These are phyloP conservation scores for Chrysocyon brachyurus DNA, from an alignment of 2,797 vertebrate genomes.

Conservation along the genomic window DNA sequence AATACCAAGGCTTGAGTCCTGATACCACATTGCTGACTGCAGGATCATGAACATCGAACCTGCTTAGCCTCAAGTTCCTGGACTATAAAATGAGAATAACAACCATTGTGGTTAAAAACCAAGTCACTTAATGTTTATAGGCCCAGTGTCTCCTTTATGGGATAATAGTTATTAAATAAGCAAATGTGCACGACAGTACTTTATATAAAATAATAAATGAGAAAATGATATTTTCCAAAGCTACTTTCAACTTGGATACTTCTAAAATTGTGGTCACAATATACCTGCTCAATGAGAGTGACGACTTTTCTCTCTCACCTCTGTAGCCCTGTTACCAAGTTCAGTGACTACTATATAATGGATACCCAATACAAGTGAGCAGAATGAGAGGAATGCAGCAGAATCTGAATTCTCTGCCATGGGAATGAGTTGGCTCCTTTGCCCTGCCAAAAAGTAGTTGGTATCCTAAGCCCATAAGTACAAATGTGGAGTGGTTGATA, in stretches of 20 bases:
- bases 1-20: background rate
- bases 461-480: background rate
- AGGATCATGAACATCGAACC: background rate
- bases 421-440: background rate
- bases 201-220: conserved; percentile 20
- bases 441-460: background rate
- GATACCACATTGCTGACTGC: background rate
- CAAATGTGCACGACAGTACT: background rate
- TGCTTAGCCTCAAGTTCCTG: background rate
- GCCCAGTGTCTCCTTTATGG: background rate
- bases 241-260: background rate
- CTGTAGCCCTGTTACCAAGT: background rate
- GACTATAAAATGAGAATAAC: background rate
- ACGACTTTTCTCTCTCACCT: background rate
- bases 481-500: background rate
- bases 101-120: background rate
- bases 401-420: background rate
- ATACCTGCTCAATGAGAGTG: background rate
- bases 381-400: background rate
- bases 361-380: background rate
- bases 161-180: background rate
- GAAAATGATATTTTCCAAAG: background rate
- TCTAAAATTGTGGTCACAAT: background rate
- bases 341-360: background rate
- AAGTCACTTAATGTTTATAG: background rate